Evolutionary conservation across 2,888 invertebrate genomes (phyloP).

Genomic region (Belgica antarctica): DNA sequence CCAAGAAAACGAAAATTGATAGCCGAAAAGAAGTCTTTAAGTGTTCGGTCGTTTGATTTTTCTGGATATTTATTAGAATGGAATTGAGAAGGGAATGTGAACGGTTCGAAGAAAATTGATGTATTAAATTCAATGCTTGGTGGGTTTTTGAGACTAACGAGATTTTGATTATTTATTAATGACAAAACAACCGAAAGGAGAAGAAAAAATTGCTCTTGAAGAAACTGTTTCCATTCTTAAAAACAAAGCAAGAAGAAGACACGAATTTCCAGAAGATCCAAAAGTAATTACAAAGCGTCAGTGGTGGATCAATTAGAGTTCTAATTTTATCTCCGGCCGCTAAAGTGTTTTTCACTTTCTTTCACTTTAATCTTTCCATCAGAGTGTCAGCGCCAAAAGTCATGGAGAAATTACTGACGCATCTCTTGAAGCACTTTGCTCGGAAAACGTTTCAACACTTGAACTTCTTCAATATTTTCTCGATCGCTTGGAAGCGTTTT

Average conservation of each 20-base stretch:
- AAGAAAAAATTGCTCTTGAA: conserved; percentile 15
- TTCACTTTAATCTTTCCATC: not conserved
- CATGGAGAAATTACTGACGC: no score
- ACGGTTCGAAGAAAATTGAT: conserved; percentile 31
- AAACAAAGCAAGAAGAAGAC: conserved; percentile 18
- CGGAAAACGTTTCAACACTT: conserved; percentile 28
- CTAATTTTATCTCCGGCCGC: not conserved
- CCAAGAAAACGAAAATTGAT: conserved; percentile 23
- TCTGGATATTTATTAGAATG: conserved; percentile 38
- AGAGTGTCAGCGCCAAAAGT: not conserved
- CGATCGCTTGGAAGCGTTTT: conserved; percentile 13
- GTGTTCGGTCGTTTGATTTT: conserved; percentile 30
- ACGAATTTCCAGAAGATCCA: conserved; percentile 12
- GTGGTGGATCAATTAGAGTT: conserved; percentile 24
- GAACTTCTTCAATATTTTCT: not conserved
- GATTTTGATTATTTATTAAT: conserved; percentile 51
- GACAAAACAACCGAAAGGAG: conserved; percentile 46
- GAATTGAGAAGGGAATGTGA: conserved; percentile 22
- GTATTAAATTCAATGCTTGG: conserved; percentile 41
- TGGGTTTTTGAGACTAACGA: conserved; percentile 48
- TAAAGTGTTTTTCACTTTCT: conserved; percentile 16
- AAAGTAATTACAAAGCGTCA: not conserved
- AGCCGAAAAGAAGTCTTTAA: not conserved
- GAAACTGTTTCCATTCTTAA: not conserved
- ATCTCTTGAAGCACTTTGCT: conserved; percentile 25